A percentile compares a stretch with the other conserved stretches of the same genome.
Conservation (phyloP, 2,797 vertebrate genomes). For the Brotula barbata region DNA sequence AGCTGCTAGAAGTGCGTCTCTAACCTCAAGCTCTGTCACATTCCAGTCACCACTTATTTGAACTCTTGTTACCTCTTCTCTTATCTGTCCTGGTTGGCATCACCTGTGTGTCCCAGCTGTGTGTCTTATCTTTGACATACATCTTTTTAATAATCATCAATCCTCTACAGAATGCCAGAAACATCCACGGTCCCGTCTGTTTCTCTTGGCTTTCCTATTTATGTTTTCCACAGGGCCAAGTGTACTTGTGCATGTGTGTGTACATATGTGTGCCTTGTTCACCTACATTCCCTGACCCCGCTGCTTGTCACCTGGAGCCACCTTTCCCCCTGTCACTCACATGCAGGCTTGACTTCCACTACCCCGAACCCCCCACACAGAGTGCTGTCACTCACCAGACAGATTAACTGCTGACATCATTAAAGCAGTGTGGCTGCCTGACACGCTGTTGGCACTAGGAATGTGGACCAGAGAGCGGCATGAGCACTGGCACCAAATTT, state of each 20-base stretch:
- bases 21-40: conserved; percentile 32
- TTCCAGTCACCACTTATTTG: conserved; percentile 25
- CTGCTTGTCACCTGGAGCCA: conserved; percentile 75
- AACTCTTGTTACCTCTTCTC: conserved; percentile 34
- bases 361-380: conserved; percentile 52
- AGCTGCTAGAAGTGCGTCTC: conserved; percentile 26
- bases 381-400: conserved; percentile 75
- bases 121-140: conserved; percentile 55
- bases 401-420: conserved; percentile 82
- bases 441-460: conserved; percentile 75
- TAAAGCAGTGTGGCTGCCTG: conserved; percentile 73
- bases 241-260: conserved; percentile 15
- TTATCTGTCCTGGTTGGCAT: conserved; percentile 49
- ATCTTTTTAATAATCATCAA: conserved; percentile 62
- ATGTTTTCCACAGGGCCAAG: conserved; percentile 31
- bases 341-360: conserved; percentile 62
- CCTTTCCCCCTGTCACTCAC: conserved; percentile 67
- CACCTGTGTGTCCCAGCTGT: conserved; percentile 61
- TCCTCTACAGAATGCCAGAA: conserved; percentile 50
- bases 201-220: conserved; percentile 19
- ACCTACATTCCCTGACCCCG: conserved; percentile 65
- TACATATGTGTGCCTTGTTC: conserved; percentile 30
- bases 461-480: conserved; percentile 71
- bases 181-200: conserved; percentile 43
- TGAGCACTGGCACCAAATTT: conserved; percentile 70